Evolutionary conservation across 1,140 invertebrate species (phyloP).

Genomic region (Camponotus pennsylvanicus): DNA sequence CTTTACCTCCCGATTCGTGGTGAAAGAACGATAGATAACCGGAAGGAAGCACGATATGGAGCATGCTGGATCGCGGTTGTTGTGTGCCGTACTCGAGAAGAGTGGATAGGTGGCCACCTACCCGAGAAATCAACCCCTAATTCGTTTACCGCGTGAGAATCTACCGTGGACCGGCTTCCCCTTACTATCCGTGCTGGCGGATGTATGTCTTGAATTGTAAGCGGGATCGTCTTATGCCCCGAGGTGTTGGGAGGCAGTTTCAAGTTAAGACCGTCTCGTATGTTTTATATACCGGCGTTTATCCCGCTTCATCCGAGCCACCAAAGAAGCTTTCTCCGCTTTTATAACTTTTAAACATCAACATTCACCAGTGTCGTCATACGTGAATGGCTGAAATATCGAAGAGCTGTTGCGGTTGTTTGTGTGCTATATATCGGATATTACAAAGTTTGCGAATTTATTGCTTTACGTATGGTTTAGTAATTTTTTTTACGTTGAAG

Average conservation of each 20-base stretch:
- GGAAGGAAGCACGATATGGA: conserved; percentile 62
- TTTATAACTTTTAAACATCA: conserved; percentile 54
- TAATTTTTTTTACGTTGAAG: neutral
- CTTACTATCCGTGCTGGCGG: neutral
- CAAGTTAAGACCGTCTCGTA: conserved; percentile 47
- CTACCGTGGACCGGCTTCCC: conserved; percentile 55
- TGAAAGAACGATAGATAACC: conserved; percentile 65
- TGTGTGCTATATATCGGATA: conserved; percentile 34
- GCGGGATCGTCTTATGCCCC: conserved; percentile 51
- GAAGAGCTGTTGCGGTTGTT: conserved; percentile 44
- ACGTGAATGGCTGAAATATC: conserved; percentile 53
- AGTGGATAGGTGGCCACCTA: conserved; percentile 65
- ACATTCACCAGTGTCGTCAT: conserved; percentile 52
- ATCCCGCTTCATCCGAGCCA: conserved; percentile 42
- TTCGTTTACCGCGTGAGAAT: conserved; percentile 78
- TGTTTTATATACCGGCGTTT: conserved; percentile 56
- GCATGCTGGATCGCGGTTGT: conserved; percentile 52
- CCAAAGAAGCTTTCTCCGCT: conserved; percentile 29
- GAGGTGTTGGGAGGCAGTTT: conserved; percentile 49
- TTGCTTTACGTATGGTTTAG: neutral
- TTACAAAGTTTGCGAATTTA: conserved; percentile 36
- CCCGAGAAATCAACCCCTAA: conserved; percentile 79
- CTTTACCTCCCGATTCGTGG: conserved; percentile 65
- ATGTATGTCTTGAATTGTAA: conserved; percentile 73
- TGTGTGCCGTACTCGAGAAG: conserved; percentile 18